Conservation (phyloP, 2,888 invertebrate genomes). For the Dusona sp. region DNA sequence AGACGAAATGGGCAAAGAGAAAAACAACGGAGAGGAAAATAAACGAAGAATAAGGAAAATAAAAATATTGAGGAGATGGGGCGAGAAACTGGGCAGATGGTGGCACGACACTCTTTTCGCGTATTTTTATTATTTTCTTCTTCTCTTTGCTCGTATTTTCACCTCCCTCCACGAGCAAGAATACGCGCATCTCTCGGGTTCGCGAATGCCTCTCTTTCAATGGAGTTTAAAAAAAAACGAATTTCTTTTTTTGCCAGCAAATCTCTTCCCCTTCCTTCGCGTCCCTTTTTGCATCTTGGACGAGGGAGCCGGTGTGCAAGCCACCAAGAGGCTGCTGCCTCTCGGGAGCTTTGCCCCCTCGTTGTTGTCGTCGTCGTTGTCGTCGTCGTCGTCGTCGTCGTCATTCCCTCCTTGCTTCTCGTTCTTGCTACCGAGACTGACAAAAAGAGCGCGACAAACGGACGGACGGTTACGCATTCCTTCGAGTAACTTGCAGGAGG, state of each 20-base stretch:
- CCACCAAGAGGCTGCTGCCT: constrained; percentile 16
- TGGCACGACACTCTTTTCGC: constrained; percentile 52
- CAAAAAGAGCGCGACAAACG: constrained; percentile 62
- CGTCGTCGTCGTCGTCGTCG: constrained; percentile 46
- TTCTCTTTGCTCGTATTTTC: constrained; percentile 7
- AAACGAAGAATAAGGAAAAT: not conserved
- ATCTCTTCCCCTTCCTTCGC: constrained; percentile 1
- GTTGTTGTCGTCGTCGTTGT: constrained; percentile 37
- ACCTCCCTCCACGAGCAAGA: constrained; percentile 23
- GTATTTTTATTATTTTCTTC: constrained; percentile 17
- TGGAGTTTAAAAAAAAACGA: constrained; percentile 25
- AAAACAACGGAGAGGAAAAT: not conserved
- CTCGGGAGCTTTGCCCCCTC: constrained; percentile 48
- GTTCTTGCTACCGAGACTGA: constrained; percentile 48
- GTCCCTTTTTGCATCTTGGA: not conserved
- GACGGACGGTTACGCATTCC: constrained; percentile 67
- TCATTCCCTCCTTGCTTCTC: constrained; percentile 42
- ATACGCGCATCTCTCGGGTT: constrained; percentile 28
- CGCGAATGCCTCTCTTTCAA: constrained; percentile 43
- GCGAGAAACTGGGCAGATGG: constrained; percentile 59
- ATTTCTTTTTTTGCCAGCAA: constrained; percentile 10
- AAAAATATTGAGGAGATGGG: constrained; percentile 14
- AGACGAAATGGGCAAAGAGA: constrained; percentile 19
- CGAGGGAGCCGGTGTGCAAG: constrained; percentile 23
- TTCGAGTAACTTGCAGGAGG: constrained; percentile 46